Evolutionary conservation across 2,888 invertebrate genomes (phyloP).

Genomic region (Arge pagana): DNA sequence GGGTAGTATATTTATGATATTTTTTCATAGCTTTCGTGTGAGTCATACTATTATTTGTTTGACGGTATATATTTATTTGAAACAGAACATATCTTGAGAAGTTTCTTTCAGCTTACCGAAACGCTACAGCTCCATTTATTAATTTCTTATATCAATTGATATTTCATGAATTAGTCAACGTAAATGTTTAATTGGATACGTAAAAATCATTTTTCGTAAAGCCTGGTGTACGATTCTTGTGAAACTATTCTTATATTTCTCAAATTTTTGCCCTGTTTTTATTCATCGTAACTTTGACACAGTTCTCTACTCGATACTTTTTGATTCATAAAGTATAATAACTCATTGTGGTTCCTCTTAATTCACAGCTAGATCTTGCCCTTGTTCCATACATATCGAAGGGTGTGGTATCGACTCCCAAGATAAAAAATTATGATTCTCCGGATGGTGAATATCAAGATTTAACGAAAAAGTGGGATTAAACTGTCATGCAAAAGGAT

Average conservation of each 20-base stretch:
- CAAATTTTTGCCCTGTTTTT: too few species aligned
- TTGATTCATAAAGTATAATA: not conserved
- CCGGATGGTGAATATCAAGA: conserved; percentile 92
- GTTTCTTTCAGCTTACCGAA: too few species aligned
- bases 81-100: not conserved
- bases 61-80: not conserved
- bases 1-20: too few species aligned
- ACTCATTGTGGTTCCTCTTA: conserved; percentile 20
- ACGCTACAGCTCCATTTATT: too few species aligned
- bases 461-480: conserved; percentile 78
- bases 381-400: conserved; percentile 70
- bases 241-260: too few species aligned
- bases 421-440: conserved; percentile 76
- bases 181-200: too few species aligned
- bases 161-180: too few species aligned
- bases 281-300: too few species aligned
- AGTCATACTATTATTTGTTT: conserved; percentile 4
- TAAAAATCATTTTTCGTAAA: too few species aligned
- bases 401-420: conserved; percentile 84
- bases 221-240: too few species aligned
- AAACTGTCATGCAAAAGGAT: conserved; percentile 31
- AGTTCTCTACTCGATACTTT: not conserved
- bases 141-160: too few species aligned
- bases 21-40: conserved; percentile 4
- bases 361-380: conserved; percentile 70